Percentiles rank a stretch among this genome's conserved stretches.
phyloP scores from a whole-genome alignment of 2,113 vertebrate species.

The Pseudolaguvia tuberculata region DNA sequence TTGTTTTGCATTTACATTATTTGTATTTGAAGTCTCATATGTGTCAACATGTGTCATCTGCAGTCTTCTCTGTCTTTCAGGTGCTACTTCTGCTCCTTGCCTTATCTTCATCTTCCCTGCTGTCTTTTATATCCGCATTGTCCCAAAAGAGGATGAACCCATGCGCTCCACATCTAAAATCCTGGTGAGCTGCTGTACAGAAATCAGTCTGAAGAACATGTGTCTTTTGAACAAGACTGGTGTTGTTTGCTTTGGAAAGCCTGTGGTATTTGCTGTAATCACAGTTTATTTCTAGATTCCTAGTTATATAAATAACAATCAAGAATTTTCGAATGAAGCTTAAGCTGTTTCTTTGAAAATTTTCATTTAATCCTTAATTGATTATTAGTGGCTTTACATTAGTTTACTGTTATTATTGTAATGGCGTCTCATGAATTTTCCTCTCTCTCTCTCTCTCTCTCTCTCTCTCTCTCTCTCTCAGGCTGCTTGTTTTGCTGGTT shows the following conservation, averaged over 20 bases:
- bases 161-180: slow-evolving; percentile 83
- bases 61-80: slow-evolving; percentile 61
- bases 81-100: slow-evolving; percentile 93
- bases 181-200: slow-evolving; percentile 69
- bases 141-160: slow-evolving; percentile 89
- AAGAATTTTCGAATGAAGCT: too few species aligned
- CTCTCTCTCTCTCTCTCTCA: slow-evolving; percentile 50
- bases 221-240: not conserved
- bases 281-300: slow-evolving; percentile 1
- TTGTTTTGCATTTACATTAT: not conserved
- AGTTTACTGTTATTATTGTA: not conserved
- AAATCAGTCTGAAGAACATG: too few species aligned
- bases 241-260: not conserved
- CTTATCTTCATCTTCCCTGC: slow-evolving; percentile 99
- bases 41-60: not conserved
- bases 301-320: not conserved
- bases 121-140: slow-evolving; percentile 93
- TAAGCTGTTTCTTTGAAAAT: too few species aligned
- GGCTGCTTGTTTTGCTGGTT: slow-evolving; percentile 84
- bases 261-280: not conserved
- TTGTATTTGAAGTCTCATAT: not conserved
- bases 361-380: not conserved
- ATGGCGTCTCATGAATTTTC: not conserved
- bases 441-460: slow-evolving; percentile 3
- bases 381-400: too few species aligned